A percentile compares a stretch with the other conserved stretches of the same genome.
phyloP scores from a whole-genome alignment of 2,888 invertebrate genomes.

The Trissoscelio sp. region DNA sequence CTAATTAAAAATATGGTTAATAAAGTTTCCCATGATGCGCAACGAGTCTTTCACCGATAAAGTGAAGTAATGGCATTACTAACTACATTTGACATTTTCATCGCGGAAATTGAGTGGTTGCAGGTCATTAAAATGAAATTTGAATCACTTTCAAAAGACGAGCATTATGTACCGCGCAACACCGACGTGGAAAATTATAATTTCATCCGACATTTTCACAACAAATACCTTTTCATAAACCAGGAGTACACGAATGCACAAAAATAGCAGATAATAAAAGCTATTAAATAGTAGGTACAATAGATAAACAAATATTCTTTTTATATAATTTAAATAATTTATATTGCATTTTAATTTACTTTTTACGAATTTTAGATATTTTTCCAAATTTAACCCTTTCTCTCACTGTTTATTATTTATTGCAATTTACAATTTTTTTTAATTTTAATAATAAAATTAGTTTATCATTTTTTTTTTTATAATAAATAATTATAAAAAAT shows the following conservation, averaged over 20 bases:
- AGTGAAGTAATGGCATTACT: conserved; percentile 24
- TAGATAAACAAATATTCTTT: too few species aligned
- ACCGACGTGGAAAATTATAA: conserved; percentile 1
- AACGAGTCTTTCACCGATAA: conserved; percentile 23
- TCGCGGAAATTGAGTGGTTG: conserved; percentile 26
- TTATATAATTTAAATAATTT: too few species aligned
- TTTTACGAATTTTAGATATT: too few species aligned
- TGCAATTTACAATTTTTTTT: too few species aligned
- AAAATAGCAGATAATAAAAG: too few species aligned
- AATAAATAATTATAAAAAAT: too few species aligned
- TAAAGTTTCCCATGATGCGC: conserved; percentile 4
- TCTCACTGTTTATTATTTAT: too few species aligned
- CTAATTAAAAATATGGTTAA: not conserved
- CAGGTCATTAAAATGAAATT: conserved; percentile 28
- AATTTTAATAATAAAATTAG: too few species aligned
- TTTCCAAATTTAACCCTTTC: too few species aligned
- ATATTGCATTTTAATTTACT: too few species aligned
- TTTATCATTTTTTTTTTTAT: too few species aligned
- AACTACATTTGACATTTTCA: conserved; percentile 40
- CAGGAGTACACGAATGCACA: not conserved
- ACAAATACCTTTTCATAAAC: not conserved
- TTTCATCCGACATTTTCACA: conserved; percentile 6
- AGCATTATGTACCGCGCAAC: conserved; percentile 9
- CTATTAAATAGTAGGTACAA: too few species aligned
- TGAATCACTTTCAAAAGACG: conserved; percentile 27